A percentile compares a stretch with the other conserved stretches of the same genome.
Conservation (phyloP, 2,797 vertebrate species). For the Peromyscus attwateri region DNA sequence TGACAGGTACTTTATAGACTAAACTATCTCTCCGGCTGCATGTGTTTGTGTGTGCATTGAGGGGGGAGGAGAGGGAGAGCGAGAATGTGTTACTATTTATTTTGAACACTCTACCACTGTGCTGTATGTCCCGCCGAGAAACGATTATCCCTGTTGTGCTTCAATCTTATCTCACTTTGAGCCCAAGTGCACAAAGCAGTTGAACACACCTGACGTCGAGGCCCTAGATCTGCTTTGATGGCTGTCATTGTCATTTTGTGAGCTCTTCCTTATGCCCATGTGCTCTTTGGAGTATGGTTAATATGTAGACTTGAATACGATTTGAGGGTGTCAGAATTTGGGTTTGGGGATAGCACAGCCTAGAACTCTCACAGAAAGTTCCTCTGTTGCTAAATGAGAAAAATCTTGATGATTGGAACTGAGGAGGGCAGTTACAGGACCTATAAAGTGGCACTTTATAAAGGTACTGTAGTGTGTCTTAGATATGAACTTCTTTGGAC, state of each 20-base stretch:
- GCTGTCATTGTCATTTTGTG: not conserved
- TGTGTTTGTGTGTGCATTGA: not conserved
- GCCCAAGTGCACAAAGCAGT: not conserved
- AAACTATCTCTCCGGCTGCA: not conserved
- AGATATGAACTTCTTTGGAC: not conserved
- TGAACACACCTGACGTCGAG: not conserved
- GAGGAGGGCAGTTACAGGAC: not conserved
- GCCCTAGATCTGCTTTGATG: not conserved
- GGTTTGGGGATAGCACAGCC: not conserved
- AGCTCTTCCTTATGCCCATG: not conserved
- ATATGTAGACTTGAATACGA: not conserved
- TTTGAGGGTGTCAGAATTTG: constrained; percentile 1
- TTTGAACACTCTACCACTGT: not conserved
- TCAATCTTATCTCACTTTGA: not conserved
- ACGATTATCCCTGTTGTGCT: not conserved
- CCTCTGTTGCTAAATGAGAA: not conserved
- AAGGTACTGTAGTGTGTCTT: not conserved
- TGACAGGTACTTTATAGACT: not conserved
- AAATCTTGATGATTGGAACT: not conserved
- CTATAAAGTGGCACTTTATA: constrained; percentile 1
- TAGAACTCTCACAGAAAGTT: no score
- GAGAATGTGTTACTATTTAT: not conserved
- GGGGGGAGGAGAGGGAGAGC: not conserved
- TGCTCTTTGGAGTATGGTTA: not conserved
- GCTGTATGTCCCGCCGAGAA: not conserved